Evolutionary conservation across 2,888 invertebrate species (phyloP).

Genomic region (Synanthedon andrenaeformis): DNA sequence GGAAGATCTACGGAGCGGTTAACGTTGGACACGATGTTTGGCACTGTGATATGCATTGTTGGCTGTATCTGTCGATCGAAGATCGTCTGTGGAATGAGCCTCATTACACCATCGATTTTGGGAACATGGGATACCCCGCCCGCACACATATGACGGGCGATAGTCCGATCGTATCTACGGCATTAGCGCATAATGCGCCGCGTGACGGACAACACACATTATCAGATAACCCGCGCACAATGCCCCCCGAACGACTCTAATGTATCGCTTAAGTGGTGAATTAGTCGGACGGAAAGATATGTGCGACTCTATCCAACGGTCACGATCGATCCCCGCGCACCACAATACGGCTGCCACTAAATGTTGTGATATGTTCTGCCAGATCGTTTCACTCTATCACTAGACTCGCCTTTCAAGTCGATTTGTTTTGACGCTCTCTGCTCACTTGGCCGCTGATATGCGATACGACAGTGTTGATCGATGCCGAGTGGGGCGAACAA

Average conservation of each 20-base stretch:
- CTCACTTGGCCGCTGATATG: too few species aligned
- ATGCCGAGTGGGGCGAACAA: too few species aligned
- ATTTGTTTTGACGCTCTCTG: too few species aligned
- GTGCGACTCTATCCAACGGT: neutral
- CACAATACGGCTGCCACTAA: neutral
- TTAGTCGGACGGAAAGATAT: neutral
- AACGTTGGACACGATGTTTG: conserved; percentile 1
- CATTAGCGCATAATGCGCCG: conserved; percentile 2
- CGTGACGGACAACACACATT: conserved; percentile 1
- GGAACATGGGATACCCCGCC: conserved; percentile 5
- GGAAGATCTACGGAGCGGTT: too few species aligned
- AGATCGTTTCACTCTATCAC: too few species aligned
- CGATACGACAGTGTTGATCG: too few species aligned
- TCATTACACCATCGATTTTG: conserved; percentile 5
- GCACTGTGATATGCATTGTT: conserved; percentile 6
- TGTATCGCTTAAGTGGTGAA: neutral
- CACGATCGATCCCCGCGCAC: neutral
- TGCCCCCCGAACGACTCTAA: neutral
- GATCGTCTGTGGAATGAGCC: conserved; percentile 8
- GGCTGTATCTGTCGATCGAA: conserved; percentile 9
- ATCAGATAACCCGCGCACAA: neutral
- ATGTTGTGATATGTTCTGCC: neutral
- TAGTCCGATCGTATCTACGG: conserved; percentile 1
- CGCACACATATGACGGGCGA: conserved; percentile 2
- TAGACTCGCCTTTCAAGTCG: too few species aligned